Conservation (phyloP, 2,113 vertebrate genomes). For the Eudyptes chrysolophus region DNA sequence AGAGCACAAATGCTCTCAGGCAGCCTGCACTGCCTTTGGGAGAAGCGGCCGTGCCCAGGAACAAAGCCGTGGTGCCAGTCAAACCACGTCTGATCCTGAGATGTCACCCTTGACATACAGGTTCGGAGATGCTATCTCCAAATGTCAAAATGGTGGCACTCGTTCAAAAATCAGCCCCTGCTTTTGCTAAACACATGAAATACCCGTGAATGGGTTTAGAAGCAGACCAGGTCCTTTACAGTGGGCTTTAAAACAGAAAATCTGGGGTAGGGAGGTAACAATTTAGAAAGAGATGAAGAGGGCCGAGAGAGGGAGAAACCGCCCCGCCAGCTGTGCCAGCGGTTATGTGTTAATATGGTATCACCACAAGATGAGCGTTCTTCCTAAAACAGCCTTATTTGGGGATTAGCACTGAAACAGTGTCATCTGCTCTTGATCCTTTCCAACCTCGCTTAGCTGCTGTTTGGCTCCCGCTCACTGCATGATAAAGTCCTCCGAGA, state of each 20-base stretch:
- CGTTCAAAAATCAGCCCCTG: not conserved
- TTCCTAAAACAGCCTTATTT: not conserved
- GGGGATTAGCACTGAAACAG: not conserved
- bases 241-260: not conserved
- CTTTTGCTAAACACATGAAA: not conserved
- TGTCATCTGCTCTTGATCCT: not conserved
- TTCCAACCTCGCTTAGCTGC: not conserved
- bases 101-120: not conserved
- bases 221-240: not conserved
- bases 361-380: not conserved
- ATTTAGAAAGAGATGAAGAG: not conserved
- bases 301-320: not conserved
- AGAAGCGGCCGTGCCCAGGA: not conserved
- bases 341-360: not conserved
- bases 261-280: not conserved
- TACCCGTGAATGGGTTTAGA: not conserved
- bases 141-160: not conserved
- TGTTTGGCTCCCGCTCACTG: not conserved
- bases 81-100: not conserved
- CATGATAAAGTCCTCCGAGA: not conserved
- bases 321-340: not conserved
- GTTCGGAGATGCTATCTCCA: not conserved
- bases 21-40: not conserved
- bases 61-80: not conserved
- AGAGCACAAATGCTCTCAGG: not conserved